These are phyloP conservation scores for Cyprichromis sp. DNA, from an alignment of 2,113 vertebrate genomes.

Conservation along the genomic window DNA sequence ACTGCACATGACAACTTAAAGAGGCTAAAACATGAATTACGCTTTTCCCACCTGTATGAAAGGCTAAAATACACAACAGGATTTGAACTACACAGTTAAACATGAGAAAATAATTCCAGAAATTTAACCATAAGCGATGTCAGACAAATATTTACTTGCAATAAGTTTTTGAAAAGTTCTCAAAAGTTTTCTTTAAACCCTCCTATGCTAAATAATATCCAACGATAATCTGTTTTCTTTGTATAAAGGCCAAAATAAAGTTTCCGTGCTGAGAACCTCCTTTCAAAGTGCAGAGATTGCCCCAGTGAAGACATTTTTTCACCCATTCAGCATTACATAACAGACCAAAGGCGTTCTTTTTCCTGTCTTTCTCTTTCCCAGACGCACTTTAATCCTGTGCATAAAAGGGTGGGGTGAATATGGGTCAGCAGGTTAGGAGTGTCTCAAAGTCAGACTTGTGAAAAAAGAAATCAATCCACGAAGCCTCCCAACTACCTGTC, in stretches of 20 bases:
- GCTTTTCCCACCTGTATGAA: not conserved
- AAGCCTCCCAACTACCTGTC: constrained; percentile 58
- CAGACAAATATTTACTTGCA: not conserved
- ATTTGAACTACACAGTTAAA: not conserved
- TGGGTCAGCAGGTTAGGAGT: constrained; percentile 78
- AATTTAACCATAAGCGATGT: not conserved
- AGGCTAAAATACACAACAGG: not conserved
- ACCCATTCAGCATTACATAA: constrained; percentile 74
- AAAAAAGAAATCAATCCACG: constrained; percentile 56
- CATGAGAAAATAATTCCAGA: not conserved
- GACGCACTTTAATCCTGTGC: constrained; percentile 64
- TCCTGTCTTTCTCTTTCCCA: constrained; percentile 60
- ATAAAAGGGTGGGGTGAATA: constrained; percentile 69
- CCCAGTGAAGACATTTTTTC: constrained; percentile 49
- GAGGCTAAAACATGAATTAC: not conserved
- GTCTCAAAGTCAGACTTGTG: constrained; percentile 64
- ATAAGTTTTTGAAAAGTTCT: not conserved
- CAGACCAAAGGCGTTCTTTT: constrained; percentile 56
- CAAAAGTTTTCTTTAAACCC: not conserved
- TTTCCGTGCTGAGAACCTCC: constrained; percentile 17
- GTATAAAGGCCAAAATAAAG: not conserved
- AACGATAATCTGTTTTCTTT: not conserved
- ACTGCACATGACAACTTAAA: not conserved
- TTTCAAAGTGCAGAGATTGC: constrained; percentile 32
- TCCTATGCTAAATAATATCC: not conserved